Base-by-base conservation (phyloP, 2,113 vertebrate genomes). In the Chamaea fasciata region DNA sequence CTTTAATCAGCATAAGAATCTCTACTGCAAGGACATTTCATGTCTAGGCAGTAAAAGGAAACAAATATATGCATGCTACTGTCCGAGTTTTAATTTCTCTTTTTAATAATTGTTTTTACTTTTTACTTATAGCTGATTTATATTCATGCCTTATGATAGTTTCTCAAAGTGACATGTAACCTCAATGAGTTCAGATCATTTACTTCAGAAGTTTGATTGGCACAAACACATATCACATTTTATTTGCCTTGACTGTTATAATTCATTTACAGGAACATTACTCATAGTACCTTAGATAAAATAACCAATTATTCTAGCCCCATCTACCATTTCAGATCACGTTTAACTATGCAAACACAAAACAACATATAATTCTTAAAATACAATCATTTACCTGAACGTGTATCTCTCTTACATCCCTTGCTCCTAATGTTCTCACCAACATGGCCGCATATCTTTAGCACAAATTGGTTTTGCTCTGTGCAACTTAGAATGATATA, bases 151-250 rank as follows among this genome's bases (percentile, higher is more conserved):
- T 84, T 67, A 68, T 4, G 5, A 56, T 59, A 89, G 46, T 80
- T 93, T 87, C 80, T 92, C 90, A 83, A 94, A 94, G 53, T 69
- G 89, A 79, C 73, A 81, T 26, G 74, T 65, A 91, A 83, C 85
- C n/a, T 82, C 46, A 63, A 68, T 77, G 57, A 60, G 37, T 71
- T 78, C 63, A 71, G 44, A 73, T 84, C 31, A 87, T 84, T 96
- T 76, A 73, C 37, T 89, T 92, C 53, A 79, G 53, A 92, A 92
- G 81, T 70, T 52, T 2, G 0, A 75, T 23, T 21, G 10, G 22
- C 81, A 91, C 64, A 89, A 94, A 83, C 47, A 80, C 19, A 1
- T 55, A 81, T 44, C 75, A 68, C 42, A 53, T 62, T 91, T 81
- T 81, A 83, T 92, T 75, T 71, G 80, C 33, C 56, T 75, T 35